Evolutionary conservation across 2,797 vertebrate species (phyloP).

Genomic region (Parauchenoglanis ngamensis): DNA sequence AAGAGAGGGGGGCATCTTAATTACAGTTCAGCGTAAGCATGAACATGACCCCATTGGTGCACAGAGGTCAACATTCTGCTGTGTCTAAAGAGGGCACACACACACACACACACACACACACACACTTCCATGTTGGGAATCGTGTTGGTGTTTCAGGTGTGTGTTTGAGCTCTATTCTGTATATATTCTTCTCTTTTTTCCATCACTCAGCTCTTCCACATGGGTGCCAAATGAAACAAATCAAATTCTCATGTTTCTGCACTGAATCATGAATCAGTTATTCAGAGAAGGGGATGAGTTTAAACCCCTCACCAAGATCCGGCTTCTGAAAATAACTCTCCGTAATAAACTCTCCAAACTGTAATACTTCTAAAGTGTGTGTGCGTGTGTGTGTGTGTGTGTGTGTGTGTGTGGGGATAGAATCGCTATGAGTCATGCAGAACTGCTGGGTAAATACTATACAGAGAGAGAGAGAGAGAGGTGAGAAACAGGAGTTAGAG

Average conservation of each 20-base stretch:
- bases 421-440: constrained; percentile 8
- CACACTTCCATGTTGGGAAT: not conserved
- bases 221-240: not conserved
- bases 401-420: not conserved
- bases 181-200: not conserved
- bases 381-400: constrained; percentile 23
- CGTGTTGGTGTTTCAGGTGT: not conserved
- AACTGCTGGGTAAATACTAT: constrained; percentile 2
- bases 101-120: not conserved
- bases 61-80: constrained; percentile 35
- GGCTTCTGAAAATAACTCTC: not conserved
- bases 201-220: not conserved
- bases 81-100: not conserved
- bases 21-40: constrained; percentile 13
- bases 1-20: not conserved
- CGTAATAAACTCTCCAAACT: not conserved
- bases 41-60: constrained; percentile 17
- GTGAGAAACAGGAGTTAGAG: not conserved
- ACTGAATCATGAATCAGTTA: not conserved
- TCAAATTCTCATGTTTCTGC: not conserved
- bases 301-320: not conserved
- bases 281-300: not conserved
- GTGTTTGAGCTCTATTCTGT: constrained; percentile 1
- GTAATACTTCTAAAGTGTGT: too few relatives aligned
- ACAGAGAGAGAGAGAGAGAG: not conserved